phyloP scores from a whole-genome alignment of 2,797 vertebrate species.

The Sebastiscus albofasciatus region DNA sequence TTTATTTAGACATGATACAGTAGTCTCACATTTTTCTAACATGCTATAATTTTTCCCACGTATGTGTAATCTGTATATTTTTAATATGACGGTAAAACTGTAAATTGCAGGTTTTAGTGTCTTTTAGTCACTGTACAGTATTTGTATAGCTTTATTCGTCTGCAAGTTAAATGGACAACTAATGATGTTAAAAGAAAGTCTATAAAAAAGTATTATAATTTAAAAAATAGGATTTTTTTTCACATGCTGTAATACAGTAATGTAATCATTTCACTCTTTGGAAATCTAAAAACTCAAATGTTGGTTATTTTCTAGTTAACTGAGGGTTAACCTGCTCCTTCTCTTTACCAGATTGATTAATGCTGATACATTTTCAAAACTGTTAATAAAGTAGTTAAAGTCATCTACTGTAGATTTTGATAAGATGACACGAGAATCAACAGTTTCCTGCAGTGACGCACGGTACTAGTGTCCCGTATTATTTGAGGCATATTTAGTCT shows the following conservation, averaged over 20 bases:
- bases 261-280: neutral
- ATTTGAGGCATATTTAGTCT: constrained; percentile 27
- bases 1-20: too few relatives aligned
- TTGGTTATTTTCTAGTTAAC: neutral
- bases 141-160: neutral
- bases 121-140: neutral
- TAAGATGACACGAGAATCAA: constrained; percentile 19
- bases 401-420: constrained; percentile 2
- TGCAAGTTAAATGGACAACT: neutral
- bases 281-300: neutral
- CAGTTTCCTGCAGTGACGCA: constrained; percentile 1
- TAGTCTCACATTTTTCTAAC: neutral
- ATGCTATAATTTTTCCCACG: constrained; percentile 1
- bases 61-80: neutral
- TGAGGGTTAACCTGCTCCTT: neutral
- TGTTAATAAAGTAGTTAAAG: neutral
- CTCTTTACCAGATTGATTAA: neutral
- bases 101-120: constrained; percentile 15
- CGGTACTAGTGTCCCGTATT: constrained; percentile 8
- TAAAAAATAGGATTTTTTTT: constrained; percentile 14
- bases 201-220: constrained; percentile 15
- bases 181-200: neutral
- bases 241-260: neutral
- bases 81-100: neutral
- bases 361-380: neutral